These are phyloP conservation scores for Crepidodera aurea DNA, from an alignment of 2,888 invertebrate genomes.

Conservation along the genomic window DNA sequence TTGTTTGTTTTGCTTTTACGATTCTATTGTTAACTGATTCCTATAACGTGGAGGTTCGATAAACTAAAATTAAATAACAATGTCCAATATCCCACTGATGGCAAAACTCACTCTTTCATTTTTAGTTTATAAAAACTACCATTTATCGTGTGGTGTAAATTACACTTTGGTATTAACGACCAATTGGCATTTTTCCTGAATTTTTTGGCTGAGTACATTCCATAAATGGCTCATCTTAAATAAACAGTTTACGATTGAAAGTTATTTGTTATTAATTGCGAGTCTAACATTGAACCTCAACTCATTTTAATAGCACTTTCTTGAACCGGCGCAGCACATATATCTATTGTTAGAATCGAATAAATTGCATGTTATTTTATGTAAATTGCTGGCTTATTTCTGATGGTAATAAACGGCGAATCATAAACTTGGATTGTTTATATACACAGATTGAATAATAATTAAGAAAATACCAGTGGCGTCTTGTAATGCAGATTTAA, in stretches of 20 bases:
- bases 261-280: constrained; percentile 11
- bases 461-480: constrained; percentile 11
- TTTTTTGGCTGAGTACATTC: not conserved
- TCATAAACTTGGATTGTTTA: constrained; percentile 16
- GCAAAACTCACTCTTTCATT: too few relatives aligned
- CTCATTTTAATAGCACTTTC: constrained; percentile 12
- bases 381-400: constrained; percentile 15
- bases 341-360: constrained; percentile 15
- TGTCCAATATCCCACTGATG: too few relatives aligned
- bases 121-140: too few relatives aligned
- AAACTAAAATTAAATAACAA: too few relatives aligned
- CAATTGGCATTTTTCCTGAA: too few relatives aligned
- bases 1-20: not conserved
- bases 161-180: too few relatives aligned
- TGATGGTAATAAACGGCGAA: constrained; percentile 15
- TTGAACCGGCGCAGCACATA: not conserved
- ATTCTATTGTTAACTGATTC: constrained; percentile 1
- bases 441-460: constrained; percentile 13
- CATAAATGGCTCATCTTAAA: not conserved
- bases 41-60: too few relatives aligned
- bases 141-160: too few relatives aligned
- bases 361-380: constrained; percentile 14
- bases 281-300: constrained; percentile 10
- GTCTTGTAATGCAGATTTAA: not conserved
- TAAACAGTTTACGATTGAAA: not conserved